Evolutionary conservation across 2,888 invertebrate genomes (phyloP).

Genomic region (Melitaea athalia): DNA sequence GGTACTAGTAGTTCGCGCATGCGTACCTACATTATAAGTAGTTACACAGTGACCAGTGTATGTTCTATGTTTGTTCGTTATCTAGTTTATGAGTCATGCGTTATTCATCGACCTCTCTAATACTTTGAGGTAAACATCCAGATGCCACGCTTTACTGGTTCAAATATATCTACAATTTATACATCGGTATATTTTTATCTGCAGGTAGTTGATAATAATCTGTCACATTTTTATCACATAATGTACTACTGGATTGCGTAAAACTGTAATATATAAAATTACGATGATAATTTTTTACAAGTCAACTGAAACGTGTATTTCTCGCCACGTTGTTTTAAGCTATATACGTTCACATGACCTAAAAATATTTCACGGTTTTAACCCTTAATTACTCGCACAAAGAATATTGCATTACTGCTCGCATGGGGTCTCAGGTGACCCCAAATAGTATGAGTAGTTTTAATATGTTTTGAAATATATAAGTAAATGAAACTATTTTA

Average conservation of each 20-base stretch:
- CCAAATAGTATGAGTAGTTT: too few species aligned
- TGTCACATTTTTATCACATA: not conserved
- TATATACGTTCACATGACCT: slow-evolving; percentile 16
- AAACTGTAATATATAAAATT: not conserved
- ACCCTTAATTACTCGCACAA: too few species aligned
- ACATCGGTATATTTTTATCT: not conserved
- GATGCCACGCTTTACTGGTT: slow-evolving; percentile 19
- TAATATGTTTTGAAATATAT: too few species aligned
- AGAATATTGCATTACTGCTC: too few species aligned
- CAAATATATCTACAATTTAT: not conserved
- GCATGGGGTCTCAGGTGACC: too few species aligned
- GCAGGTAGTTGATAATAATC: not conserved
- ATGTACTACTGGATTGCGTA: not conserved
- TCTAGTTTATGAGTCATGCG: slow-evolving; percentile 44
- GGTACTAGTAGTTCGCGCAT: slow-evolving; percentile 11
- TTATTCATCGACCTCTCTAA: slow-evolving; percentile 47
- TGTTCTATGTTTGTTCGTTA: slow-evolving; percentile 43
- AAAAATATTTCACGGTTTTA: slow-evolving; percentile 12
- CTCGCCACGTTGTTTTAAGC: slow-evolving; percentile 2
- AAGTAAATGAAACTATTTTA: too few species aligned
- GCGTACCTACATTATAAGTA: slow-evolving; percentile 17
- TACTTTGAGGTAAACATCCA: slow-evolving; percentile 39
- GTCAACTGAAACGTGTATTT: not conserved
- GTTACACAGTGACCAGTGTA: slow-evolving; percentile 26
- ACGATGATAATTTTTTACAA: slow-evolving; percentile 15